phyloP scores from a whole-genome alignment of 2,888 invertebrate genomes.

The Timema cristinae region DNA sequence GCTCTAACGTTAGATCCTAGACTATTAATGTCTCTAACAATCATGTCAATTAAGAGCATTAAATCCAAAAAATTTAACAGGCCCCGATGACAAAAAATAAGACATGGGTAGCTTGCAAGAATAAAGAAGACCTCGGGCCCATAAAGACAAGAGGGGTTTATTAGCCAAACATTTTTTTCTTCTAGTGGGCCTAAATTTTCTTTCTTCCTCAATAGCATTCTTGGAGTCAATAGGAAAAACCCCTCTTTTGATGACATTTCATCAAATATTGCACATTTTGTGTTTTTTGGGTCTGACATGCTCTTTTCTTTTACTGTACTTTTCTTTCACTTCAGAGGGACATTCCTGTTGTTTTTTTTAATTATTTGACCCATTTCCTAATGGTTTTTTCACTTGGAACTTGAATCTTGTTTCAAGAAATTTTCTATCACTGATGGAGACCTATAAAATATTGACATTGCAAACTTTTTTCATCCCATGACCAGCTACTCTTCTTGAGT shows the following conservation, averaged over 20 bases:
- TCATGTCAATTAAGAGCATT: slow-evolving; percentile 26
- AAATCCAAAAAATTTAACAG: slow-evolving; percentile 25
- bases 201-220: slow-evolving; percentile 34
- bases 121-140: slow-evolving; percentile 32
- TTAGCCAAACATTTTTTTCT: slow-evolving; percentile 29
- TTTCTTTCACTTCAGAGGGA: slow-evolving; percentile 31
- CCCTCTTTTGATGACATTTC: slow-evolving; percentile 33
- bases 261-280: slow-evolving; percentile 35
- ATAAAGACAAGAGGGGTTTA: slow-evolving; percentile 35
- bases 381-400: slow-evolving; percentile 32
- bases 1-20: slow-evolving; percentile 32
- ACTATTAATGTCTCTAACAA: slow-evolving; percentile 24
- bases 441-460: slow-evolving; percentile 37
- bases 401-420: slow-evolving; percentile 35
- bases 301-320: slow-evolving; percentile 31
- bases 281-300: slow-evolving; percentile 33
- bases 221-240: slow-evolving; percentile 33
- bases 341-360: slow-evolving; percentile 33
- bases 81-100: slow-evolving; percentile 32
- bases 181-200: slow-evolving; percentile 33
- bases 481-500: slow-evolving; percentile 30
- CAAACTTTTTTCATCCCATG: slow-evolving; percentile 35
- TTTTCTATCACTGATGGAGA: slow-evolving; percentile 36
- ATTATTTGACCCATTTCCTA: slow-evolving; percentile 34
- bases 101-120: slow-evolving; percentile 36